Evolutionary conservation across 2,113 vertebrate genomes (phyloP).

Genomic region (Urocolius indicus): DNA sequence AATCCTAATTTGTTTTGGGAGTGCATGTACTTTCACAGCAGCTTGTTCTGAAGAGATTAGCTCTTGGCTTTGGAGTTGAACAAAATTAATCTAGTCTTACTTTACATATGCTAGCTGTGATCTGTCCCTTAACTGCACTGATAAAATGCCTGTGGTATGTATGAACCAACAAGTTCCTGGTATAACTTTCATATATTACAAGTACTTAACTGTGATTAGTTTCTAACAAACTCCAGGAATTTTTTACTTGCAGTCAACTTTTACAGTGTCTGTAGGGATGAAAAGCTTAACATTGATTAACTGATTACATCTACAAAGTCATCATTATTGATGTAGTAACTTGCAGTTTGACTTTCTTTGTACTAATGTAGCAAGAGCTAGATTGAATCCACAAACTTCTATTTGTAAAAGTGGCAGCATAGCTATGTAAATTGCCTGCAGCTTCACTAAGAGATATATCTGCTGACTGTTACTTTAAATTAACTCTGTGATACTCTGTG

Average conservation of each 20-base stretch:
- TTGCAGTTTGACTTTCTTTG: neutral
- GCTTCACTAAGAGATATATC: neutral
- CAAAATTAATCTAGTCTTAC: neutral
- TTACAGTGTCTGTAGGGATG: neutral
- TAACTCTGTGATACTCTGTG: neutral
- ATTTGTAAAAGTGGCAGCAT: neutral
- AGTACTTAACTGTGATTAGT: neutral
- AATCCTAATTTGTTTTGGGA: neutral
- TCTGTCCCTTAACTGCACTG: neutral
- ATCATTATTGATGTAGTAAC: neutral
- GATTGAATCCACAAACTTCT: neutral
- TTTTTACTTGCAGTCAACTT: constrained; percentile 11
- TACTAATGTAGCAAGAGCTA: neutral
- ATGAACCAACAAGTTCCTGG: neutral
- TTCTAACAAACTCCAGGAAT: neutral
- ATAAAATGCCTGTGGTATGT: neutral
- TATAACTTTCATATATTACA: neutral
- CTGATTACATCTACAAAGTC: neutral
- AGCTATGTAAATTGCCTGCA: neutral
- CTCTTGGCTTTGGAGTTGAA: neutral
- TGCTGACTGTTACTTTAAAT: neutral
- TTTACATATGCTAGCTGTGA: neutral
- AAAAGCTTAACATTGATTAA: constrained; percentile 42
- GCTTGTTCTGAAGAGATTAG: neutral
- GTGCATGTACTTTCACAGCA: neutral